Base-by-base conservation (phyloP, 2,113 vertebrate genomes). In the Myiozetetes cayanensis region DNA sequence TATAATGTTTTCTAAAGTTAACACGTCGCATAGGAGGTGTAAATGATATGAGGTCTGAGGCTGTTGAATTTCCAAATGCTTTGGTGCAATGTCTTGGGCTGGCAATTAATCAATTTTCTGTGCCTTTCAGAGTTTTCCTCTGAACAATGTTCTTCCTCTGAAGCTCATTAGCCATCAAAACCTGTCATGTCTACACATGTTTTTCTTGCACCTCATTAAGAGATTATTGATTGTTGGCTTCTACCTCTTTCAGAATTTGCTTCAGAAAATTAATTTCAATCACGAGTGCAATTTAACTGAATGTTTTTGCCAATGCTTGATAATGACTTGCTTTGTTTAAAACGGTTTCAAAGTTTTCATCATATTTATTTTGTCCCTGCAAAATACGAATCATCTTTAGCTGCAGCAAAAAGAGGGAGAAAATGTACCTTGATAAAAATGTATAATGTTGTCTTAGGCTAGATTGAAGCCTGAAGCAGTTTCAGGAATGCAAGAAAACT, bases 91-190 rank as follows among this genome's bases (percentile, higher is more conserved):
- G 93, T 94, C 80, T 90, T 75, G 56, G 83, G 31, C 61, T 96
- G 90, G 92, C 83, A 95, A 97, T 97, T 97, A 96, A 97, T 97
- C 94, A 96, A 92, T 93, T 97, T 96, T 90, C 56, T 84, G 39
- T 72, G 83, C 94, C 91, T 96, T 93, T 96, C 90, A 85, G 93
- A 95, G 59, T 93, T 93, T 96, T 96, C 62, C 75, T 90, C 93
- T 87, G 88, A 93, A 97, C 93, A 88, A 22, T 72, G 88, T 90
- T 95, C 83, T 89, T 94, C 87, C 66, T 93, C 87, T 94, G 89
- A 96, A 97, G 76, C 92, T 95, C 78, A 84, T 96, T 96, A 96
- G 85, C 94, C 66, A 73, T 96, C 94, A 95, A 96, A 95, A 89
- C 68, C 70, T 95, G 96, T 95, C 94, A 96, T 96, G 94, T 96